phyloP scores from a whole-genome alignment of 2,113 vertebrate species.

The Ophthalmolycus amberensis region DNA sequence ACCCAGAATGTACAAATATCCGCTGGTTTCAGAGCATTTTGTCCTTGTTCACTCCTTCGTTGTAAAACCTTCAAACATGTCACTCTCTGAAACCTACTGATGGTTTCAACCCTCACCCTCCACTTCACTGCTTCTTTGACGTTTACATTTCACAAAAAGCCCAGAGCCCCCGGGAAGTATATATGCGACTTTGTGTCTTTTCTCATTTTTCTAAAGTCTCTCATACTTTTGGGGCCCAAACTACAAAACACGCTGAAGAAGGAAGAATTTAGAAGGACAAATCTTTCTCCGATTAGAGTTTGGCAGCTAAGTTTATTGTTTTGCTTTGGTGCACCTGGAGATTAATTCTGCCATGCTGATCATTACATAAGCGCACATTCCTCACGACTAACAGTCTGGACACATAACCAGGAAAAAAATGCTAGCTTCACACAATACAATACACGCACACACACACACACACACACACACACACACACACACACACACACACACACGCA shows the following conservation, averaged over 20 bases:
- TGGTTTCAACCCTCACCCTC: not conserved
- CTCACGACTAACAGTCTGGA: conserved; percentile 51
- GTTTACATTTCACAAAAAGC: not conserved
- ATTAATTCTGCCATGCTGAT: conserved; percentile 72
- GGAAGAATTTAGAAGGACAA: conserved; percentile 3
- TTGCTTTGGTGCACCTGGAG: conserved; percentile 67
- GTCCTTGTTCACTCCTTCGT: not conserved
- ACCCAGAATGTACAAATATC: not conserved
- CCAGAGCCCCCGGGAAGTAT: too few species aligned
- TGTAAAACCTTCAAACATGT: not conserved
- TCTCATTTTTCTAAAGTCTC: not conserved
- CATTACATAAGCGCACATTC: conserved; percentile 69
- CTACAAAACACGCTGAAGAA: not conserved
- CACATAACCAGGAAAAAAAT: conserved; percentile 14
- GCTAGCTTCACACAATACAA: not conserved
- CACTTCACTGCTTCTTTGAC: not conserved
- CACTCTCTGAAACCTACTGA: not conserved
- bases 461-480: too few species aligned
- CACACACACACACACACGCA: too few species aligned
- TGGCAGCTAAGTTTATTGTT: conserved; percentile 67
- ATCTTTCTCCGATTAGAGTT: not conserved
- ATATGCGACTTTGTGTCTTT: not conserved
- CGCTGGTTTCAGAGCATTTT: not conserved
- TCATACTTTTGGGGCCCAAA: conserved; percentile 20
- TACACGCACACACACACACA: too few species aligned